phyloP scores from a whole-genome alignment of 2,888 invertebrate genomes.

The Diogma glabrata region DNA sequence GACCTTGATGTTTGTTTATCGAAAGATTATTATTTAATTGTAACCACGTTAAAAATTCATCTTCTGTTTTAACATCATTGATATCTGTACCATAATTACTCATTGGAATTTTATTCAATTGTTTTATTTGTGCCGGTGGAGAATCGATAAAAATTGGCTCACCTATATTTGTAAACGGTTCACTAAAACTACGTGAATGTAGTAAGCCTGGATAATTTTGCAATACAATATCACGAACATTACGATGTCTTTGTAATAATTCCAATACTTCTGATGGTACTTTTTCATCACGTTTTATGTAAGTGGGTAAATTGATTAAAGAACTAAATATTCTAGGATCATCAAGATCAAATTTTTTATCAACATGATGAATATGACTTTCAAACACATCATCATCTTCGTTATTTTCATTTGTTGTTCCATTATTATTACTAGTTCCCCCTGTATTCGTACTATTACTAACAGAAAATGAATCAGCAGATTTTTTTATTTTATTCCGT shows the following conservation, averaged over 20 bases:
- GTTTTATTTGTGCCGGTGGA: no score
- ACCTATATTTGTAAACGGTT: slow-evolving; percentile 26
- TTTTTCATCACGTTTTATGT: slow-evolving; percentile 51
- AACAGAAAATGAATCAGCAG: slow-evolving; percentile 58
- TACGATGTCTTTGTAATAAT: slow-evolving; percentile 53
- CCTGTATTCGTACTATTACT: slow-evolving; percentile 54
- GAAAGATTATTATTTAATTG: slow-evolving; percentile 4
- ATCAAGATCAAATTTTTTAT: slow-evolving; percentile 20
- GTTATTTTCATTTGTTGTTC: slow-evolving; percentile 21
- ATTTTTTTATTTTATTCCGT: slow-evolving; percentile 48
- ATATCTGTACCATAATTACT: no score
- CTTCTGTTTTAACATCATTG: slow-evolving; percentile 10
- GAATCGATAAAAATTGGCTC: neutral
- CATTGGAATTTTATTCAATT: neutral
- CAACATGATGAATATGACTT: slow-evolving; percentile 15
- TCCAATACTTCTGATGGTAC: slow-evolving; percentile 63
- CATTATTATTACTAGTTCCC: slow-evolving; percentile 25
- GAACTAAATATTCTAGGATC: slow-evolving; percentile 50
- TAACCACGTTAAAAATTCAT: slow-evolving; percentile 18
- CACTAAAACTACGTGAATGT: slow-evolving; percentile 62
- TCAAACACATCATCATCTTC: slow-evolving; percentile 6
- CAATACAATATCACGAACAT: slow-evolving; percentile 57
- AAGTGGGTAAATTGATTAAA: slow-evolving; percentile 77
- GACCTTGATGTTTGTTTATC: slow-evolving; percentile 2
- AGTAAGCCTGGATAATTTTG: slow-evolving; percentile 65